Evolutionary conservation across 1,140 invertebrate species (phyloP).

Genomic region (Zophobas atratus): DNA sequence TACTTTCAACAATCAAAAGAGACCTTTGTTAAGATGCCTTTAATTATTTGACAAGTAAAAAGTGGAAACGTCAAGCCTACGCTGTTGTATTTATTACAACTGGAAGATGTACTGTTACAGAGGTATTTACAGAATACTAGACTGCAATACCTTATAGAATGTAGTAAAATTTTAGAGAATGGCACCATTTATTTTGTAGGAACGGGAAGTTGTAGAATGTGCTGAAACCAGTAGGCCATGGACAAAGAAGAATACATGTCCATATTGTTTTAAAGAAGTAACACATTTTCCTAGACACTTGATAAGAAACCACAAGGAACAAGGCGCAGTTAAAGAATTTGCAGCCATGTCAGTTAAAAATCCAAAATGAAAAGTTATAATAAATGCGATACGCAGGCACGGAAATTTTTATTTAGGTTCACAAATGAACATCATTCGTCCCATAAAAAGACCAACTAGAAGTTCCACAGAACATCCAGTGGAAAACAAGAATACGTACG

Average conservation of each 20-base stretch:
- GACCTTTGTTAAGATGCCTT: too few species aligned
- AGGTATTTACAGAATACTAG: too few species aligned
- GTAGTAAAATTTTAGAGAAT: not conserved
- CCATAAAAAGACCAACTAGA: conserved; percentile 47
- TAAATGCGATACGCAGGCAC: conserved; percentile 45
- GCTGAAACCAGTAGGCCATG: conserved; percentile 45
- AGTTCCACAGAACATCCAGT: conserved; percentile 23
- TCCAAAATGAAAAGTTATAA: conserved; percentile 47
- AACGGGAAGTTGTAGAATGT: conserved; percentile 25
- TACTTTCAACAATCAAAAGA: too few species aligned
- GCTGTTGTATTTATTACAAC: too few species aligned
- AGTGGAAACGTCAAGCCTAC: too few species aligned
- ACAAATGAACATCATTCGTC: conserved; percentile 43
- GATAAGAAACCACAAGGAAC: conserved; percentile 48
- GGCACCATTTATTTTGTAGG: not conserved
- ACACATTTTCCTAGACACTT: conserved; percentile 54
- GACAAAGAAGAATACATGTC: conserved; percentile 53
- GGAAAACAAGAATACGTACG: conserved; percentile 41
- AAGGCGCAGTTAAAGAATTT: conserved; percentile 53
- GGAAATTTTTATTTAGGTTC: conserved; percentile 46
- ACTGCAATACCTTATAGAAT: not conserved
- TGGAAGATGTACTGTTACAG: too few species aligned
- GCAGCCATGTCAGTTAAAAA: conserved; percentile 25
- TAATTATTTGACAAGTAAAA: too few species aligned
- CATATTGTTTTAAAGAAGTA: conserved; percentile 50